Evolutionary conservation across 2,888 invertebrate species (phyloP), one percentile per base, ranked within the genome.

Genomic region (Drosophila diplacantha): DNA sequence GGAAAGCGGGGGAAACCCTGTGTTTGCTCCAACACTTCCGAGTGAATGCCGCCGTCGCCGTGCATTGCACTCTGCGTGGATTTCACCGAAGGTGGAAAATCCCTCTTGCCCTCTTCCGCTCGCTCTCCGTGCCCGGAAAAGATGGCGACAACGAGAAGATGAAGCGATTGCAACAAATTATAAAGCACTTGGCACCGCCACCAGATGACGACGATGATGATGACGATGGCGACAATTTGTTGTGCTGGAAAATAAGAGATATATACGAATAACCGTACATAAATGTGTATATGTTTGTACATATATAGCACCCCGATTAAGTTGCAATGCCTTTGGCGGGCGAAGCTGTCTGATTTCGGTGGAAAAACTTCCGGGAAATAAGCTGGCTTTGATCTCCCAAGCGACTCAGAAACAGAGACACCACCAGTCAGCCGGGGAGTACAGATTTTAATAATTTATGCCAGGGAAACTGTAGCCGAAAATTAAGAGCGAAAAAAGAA

Each of bases 61-160:
- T 59, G 74, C 74, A 74, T 62, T 74, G 74, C 80, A 74, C 74
- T 80, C 63, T 58, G 43, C 55, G 38, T 44, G 37, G 43, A 61
- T 41, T 50, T 47, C 63, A 66, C 79, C 59, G 50, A 60, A 66
- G 77, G 74, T 50, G 50, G 34, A 41, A 29, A 32, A 22, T 41
- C n/a, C 39, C 39, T n/a, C 22, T 16, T 16, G 16, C 16, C 11
- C 11, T 5, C 38, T 5, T 22, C 4, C 5, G 22, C 22, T 26
- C 7, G 14, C 31, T 31, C 49, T 31, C 11, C 11, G 3, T 20
- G 26, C 24, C 16, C 47, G 20, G 22, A 37, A 35, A 35, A 50
- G 60, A 29, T 38, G 62, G 46, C 52, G 35, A 35, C 62, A 43
- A 22, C 46, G 31, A 18, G 44, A 65, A 58, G 68, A 66, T 68